A percentile compares a stretch with the other conserved stretches of the same genome.
Evolutionary conservation across 1,140 invertebrate species (phyloP).

Genomic region (Campodea augens): DNA sequence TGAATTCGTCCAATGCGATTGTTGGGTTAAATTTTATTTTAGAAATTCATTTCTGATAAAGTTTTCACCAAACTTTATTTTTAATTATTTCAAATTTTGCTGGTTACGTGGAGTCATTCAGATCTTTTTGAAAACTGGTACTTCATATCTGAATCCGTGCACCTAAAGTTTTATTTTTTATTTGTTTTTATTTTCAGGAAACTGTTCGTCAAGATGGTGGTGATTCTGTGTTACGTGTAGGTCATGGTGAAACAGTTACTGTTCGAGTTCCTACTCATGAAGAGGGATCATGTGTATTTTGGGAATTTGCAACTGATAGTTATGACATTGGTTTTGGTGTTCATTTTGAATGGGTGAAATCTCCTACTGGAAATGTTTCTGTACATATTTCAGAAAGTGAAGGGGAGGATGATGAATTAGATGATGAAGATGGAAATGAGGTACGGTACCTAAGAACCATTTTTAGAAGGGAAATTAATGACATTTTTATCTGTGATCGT

Average conservation of each 20-base stretch:
- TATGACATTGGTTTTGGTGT: constrained; percentile 99
- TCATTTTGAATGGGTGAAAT: constrained; percentile 94
- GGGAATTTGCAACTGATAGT: constrained; percentile 97
- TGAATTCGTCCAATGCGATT: too few species aligned
- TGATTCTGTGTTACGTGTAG: constrained; percentile 86
- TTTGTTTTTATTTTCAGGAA: too few species aligned
- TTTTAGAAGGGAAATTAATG: too few species aligned
- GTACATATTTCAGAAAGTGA: constrained; percentile 82
- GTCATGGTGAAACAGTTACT: constrained; percentile 93
- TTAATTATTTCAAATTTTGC: too few species aligned
- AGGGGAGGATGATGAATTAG: constrained; percentile 67
- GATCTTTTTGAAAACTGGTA: too few species aligned
- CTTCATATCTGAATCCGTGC: too few species aligned
- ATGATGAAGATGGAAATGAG: constrained; percentile 33
- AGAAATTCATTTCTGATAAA: too few species aligned
- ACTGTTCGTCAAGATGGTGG: constrained; percentile 63
- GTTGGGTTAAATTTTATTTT: too few species aligned
- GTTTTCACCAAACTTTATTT: too few species aligned
- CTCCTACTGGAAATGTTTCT: constrained; percentile 59
- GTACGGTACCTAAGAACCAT: constrained; percentile 14
- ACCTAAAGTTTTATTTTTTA: too few species aligned
- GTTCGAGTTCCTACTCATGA: constrained; percentile 93
- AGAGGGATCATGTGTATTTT: constrained; percentile 86
- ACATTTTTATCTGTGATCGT: too few species aligned
- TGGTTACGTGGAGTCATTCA: too few species aligned